These are phyloP conservation scores for Lepidonotus clava DNA, from an alignment of 2,888 invertebrate species.

Conservation along the genomic window DNA sequence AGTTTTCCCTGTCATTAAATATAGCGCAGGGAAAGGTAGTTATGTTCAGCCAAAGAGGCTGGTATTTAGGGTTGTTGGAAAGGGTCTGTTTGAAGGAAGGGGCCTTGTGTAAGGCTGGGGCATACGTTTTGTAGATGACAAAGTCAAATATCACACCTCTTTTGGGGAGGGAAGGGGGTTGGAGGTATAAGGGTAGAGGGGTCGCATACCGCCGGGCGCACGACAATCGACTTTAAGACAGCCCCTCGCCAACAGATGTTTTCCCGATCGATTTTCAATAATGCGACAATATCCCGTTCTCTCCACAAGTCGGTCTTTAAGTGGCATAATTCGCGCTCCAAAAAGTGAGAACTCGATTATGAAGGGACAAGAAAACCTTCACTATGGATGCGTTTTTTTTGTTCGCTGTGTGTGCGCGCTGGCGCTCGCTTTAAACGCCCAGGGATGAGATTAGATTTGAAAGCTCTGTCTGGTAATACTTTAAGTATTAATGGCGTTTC, in stretches of 20 bases:
- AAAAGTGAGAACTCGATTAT: not conserved
- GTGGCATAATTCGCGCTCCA: not conserved
- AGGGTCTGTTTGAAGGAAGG: too few relatives aligned
- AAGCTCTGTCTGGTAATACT: not conserved
- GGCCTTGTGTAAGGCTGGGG: not conserved
- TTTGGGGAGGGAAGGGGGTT: too few relatives aligned
- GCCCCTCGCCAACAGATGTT: constrained; percentile 4
- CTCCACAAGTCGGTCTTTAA: not conserved
- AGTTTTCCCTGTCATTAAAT: too few relatives aligned
- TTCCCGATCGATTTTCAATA: constrained; percentile 7
- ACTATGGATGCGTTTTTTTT: not conserved
- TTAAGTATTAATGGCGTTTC: too few relatives aligned
- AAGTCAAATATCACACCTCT: too few relatives aligned
- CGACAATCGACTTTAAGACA: not conserved
- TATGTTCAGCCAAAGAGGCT: too few relatives aligned
- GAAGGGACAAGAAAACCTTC: not conserved
- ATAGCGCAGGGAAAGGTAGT: too few relatives aligned
- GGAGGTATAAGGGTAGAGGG: too few relatives aligned
- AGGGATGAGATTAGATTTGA: not conserved
- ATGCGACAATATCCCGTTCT: not conserved
- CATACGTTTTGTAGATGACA: not conserved
- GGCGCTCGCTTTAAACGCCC: not conserved
- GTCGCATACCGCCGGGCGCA: not conserved
- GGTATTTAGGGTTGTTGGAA: too few relatives aligned
- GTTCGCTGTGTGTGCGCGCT: too few relatives aligned